Evolutionary conservation across 2,113 vertebrate species (phyloP), one percentile per base, ranked within the genome.

Genomic region (Pteruthius melanotis): DNA sequence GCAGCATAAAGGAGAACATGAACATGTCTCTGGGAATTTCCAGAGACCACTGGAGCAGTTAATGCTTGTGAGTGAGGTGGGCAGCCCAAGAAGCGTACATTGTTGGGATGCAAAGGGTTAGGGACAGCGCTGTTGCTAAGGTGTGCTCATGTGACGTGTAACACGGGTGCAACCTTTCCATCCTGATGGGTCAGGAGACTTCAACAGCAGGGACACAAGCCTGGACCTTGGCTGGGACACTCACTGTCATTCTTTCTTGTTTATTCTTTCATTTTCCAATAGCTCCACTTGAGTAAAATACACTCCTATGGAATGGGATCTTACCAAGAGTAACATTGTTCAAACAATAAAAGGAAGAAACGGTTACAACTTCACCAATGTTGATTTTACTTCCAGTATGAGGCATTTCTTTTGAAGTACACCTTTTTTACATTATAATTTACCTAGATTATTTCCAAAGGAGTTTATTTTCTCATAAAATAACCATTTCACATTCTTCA

Each of bases 41-140:
- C 18, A 50, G 31, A 13, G 42, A 49, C 11, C 28, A 7, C 0
- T 10, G 42, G 60, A 45, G 39, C 35, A 44, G n/a, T 9, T 23
- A 17, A 2, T 44, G 40, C 35, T 35, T 2, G 0, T 33, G 26
- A 18, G 30, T 15, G 71, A 56, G n/a, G 20, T 11, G 44, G 26
- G 37, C 56, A 69, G 53, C 60, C 33, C 68, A 15, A 47, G 68
- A 12, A 47, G 11, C 3, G 11, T 3, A 20, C 0, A 0, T 11
- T n/a, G 12, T 7, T 66, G 61, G 86, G 30, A 7, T 9, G 30
- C 39, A 16, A 39, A n/a, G 40, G 27, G 9, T 1, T 23, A 9
- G 44, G 50, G 56, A 33, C 2, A 23, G 42, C 4, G 13, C 37
- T 42, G 4, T 2, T 74, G 50, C 17, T 26, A 1, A 2, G 5